phyloP scores from a whole-genome alignment of 2,888 invertebrate species.

The Fragum whitleyi region DNA sequence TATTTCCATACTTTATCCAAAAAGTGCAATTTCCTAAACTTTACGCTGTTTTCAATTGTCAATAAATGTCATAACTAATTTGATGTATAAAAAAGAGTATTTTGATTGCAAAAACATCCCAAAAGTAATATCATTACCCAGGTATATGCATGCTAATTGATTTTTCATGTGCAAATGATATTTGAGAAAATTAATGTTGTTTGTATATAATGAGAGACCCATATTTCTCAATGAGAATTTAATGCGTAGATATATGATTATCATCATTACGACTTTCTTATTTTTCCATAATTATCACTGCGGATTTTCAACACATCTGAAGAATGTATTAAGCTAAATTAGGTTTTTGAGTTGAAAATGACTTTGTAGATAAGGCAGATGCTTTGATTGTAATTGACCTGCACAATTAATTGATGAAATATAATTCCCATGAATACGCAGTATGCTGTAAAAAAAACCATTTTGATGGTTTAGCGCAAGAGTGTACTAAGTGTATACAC shows the following conservation, averaged over 20 bases:
- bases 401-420: too few species aligned
- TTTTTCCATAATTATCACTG: background rate
- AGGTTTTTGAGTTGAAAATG: background rate
- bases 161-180: constrained; percentile 12
- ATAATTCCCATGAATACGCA: too few species aligned
- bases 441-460: too few species aligned
- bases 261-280: constrained; percentile 4
- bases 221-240: constrained; percentile 16
- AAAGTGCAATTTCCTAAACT: too few species aligned
- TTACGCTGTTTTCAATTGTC: background rate
- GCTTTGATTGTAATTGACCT: too few species aligned
- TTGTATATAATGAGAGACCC: constrained; percentile 12
- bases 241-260: constrained; percentile 20
- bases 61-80: constrained; percentile 7
- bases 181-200: constrained; percentile 25
- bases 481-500: too few species aligned
- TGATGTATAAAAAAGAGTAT: background rate
- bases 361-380: too few species aligned
- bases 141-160: constrained; percentile 15
- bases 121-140: background rate
- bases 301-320: constrained; percentile 11
- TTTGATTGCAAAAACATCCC: constrained; percentile 2
- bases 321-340: constrained; percentile 29
- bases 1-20: too few species aligned
- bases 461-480: too few species aligned